Base-by-base conservation (phyloP, 2,797 vertebrate species). In the Sparus aurata region DNA sequence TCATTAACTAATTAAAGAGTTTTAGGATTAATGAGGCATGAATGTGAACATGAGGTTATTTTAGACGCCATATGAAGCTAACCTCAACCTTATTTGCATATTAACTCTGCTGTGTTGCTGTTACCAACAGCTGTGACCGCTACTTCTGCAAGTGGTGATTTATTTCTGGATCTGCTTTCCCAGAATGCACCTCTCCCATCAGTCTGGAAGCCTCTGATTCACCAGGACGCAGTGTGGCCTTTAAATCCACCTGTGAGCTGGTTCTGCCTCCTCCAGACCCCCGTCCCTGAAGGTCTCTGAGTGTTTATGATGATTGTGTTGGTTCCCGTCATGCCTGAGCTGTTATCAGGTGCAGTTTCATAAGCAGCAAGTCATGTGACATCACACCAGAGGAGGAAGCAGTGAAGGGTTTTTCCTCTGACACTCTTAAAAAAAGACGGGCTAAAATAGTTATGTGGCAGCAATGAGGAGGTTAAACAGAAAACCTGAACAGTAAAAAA, bases 161-260 rank as follows among this genome's bases (percentile, higher is more conserved):
- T 49, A 75, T 75, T 75, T 80, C 59, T 27, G 41, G 25, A 1
- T 43, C 17, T 77, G 49, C 11, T 0, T 16, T 75, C 71, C 52
- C 69, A 77, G 30, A 69, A 79, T 79, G 81, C 81, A 84, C 23
- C 65, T 59, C n/a, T 63, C 10, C 22, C 27, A 1, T 2, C 65
- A 38, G 27, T 38, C 66, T 18, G 30, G 15, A 15, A 45, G 60
- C 53, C 34, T 46, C 1, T 79, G 63, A 77, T 23, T 73, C 73
- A 62, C 7, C 59, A 3, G 16, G 43, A 18, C 0, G 1, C 27
- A 30, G 27, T 58, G 18, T 17, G 61, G 12, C n/a, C n/a, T 66
- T 15, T 38, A 6, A 34, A 18, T 11, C 41, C 52, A 62, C 30
- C 47, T 43, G 46, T 16, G 30, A 47, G 25, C 49, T 12, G 64